Evolutionary conservation across 2,113 vertebrate species (phyloP).

Genomic region (Macquaria ambigua): DNA sequence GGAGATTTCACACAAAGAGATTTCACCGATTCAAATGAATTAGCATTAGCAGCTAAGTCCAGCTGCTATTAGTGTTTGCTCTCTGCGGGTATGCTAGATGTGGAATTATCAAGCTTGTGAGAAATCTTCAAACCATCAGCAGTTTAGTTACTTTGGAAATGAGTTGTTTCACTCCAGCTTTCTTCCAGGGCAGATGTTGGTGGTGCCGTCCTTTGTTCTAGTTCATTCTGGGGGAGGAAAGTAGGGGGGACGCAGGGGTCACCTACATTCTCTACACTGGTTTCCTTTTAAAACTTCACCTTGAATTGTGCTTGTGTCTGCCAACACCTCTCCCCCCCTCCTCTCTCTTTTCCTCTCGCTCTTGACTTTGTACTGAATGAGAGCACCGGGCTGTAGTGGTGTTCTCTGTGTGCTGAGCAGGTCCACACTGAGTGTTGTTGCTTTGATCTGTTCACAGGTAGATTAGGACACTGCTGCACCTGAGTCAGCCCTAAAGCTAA

Average conservation of each 20-base stretch:
- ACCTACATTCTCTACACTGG: conserved; percentile 28
- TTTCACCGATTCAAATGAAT: neutral
- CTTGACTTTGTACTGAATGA: neutral
- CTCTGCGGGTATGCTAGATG: neutral
- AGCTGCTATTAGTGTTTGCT: neutral
- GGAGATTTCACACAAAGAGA: neutral
- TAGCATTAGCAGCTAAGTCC: neutral
- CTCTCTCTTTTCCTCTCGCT: neutral
- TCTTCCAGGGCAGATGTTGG: neutral
- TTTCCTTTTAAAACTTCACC: conserved; percentile 50
- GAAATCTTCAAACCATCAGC: neutral
- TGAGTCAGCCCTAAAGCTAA: conserved; percentile 14
- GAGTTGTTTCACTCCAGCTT: neutral
- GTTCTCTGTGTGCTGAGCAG: conserved; percentile 9
- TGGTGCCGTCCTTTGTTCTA: neutral
- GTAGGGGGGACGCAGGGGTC: neutral
- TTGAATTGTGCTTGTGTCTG: conserved; percentile 4
- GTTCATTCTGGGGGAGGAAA: neutral
- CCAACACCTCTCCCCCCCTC: too few species aligned
- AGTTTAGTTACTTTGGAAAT: neutral
- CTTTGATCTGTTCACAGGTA: conserved; percentile 2
- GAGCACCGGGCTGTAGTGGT: neutral
- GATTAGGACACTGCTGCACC: neutral
- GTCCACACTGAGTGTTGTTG: neutral
- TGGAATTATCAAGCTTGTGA: neutral